These are phyloP conservation scores for Dorcus parallelipipedus DNA, from an alignment of 2,888 invertebrate genomes.

Conservation along the genomic window DNA sequence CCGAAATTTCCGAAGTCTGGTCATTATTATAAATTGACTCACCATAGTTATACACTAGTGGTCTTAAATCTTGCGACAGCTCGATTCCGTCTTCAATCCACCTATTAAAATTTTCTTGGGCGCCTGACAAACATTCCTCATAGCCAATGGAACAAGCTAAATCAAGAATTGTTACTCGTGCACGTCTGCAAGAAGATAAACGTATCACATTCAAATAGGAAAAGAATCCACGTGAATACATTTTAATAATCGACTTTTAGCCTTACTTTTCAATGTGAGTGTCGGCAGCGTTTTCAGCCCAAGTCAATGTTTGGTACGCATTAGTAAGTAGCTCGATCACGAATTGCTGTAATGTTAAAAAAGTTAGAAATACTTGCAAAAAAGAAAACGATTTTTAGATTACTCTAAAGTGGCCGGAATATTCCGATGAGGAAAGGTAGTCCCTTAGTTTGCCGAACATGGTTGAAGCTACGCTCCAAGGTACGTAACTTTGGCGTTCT, in stretches of 20 bases:
- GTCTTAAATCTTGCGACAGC: conserved; percentile 61
- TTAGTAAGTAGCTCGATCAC: conserved; percentile 57
- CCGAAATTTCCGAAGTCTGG: too few species aligned
- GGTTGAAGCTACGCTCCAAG: conserved; percentile 69
- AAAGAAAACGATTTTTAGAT: conserved; percentile 12
- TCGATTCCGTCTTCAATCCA: conserved; percentile 35
- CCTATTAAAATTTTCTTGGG: conserved; percentile 53
- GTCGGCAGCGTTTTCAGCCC: conserved; percentile 56
- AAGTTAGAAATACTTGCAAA: too few species aligned
- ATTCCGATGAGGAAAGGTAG: conserved; percentile 55
- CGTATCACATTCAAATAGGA: too few species aligned
- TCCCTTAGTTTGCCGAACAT: conserved; percentile 51
- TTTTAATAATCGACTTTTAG: neutral
- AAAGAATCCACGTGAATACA: too few species aligned
- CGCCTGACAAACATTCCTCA: conserved; percentile 59
- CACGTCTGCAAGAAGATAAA: conserved; percentile 52
- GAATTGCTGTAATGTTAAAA: conserved; percentile 55
- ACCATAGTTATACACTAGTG: conserved; percentile 67
- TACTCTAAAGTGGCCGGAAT: conserved; percentile 55
- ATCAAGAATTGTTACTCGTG: conserved; percentile 62
- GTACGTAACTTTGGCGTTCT: conserved; percentile 64
- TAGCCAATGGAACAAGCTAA: conserved; percentile 64
- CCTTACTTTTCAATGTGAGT: conserved; percentile 40
- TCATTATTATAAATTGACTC: conserved; percentile 21
- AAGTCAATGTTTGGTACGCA: conserved; percentile 60